A percentile compares a stretch with the other conserved stretches of the same genome.
These are phyloP conservation scores for Gavialis gangeticus DNA, from an alignment of 2,113 vertebrate genomes.

Conservation along the genomic window DNA sequence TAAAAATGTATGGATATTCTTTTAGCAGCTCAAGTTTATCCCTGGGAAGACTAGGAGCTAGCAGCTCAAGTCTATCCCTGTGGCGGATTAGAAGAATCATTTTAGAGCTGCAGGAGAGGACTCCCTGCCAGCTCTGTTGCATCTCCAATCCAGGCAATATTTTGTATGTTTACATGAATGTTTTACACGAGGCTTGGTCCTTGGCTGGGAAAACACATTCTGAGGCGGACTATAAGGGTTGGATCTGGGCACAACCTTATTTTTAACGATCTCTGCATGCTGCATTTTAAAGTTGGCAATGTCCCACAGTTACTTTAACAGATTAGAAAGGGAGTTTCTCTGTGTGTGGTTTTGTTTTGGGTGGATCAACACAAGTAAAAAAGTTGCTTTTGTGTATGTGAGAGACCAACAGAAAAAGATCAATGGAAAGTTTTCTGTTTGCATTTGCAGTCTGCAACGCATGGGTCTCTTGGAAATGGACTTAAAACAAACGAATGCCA, in stretches of 20 bases:
- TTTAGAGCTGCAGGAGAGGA: background rate
- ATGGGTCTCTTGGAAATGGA: background rate
- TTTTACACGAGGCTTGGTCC: background rate
- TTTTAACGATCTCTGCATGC: background rate
- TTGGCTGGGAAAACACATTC: background rate
- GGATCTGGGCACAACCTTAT: background rate
- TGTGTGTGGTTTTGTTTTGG: rapidly evolving
- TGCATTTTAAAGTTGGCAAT: background rate
- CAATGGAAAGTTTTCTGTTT: background rate
- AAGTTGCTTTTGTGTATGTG: too few relatives aligned
- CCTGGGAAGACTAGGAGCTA: too few relatives aligned
- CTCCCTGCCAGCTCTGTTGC: background rate
- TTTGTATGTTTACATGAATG: background rate
- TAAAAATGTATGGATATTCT: background rate
- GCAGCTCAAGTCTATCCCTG: too few relatives aligned
- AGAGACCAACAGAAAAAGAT: background rate
- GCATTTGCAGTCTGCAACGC: background rate
- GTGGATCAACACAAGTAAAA: background rate
- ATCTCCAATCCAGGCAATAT: background rate
- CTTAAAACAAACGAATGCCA: background rate
- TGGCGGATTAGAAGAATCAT: too few relatives aligned
- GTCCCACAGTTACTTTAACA: background rate
- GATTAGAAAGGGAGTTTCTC: rapidly evolving
- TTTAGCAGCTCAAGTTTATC: background rate
- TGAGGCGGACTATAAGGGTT: background rate